A percentile compares a stretch with the other conserved stretches of the same genome.
These are phyloP conservation scores for Watersipora subatra DNA, from an alignment of 1,140 invertebrate genomes.

Conservation along the genomic window DNA sequence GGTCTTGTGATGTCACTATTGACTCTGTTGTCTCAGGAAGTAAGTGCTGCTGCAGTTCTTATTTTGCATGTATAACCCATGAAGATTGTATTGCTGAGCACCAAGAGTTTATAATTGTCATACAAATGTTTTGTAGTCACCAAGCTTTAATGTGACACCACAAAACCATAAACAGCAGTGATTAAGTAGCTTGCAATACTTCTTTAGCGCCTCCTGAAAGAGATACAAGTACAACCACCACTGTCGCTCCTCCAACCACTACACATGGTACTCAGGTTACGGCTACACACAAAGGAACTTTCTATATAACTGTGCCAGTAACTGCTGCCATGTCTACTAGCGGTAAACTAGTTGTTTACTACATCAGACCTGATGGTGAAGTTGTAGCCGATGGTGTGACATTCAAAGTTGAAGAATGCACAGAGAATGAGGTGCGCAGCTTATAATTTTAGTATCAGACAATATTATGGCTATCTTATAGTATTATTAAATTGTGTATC, in stretches of 20 bases:
- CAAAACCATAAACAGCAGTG: no score
- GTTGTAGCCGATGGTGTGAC: constrained; percentile 48
- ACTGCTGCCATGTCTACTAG: constrained; percentile 20
- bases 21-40: no score
- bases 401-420: constrained; percentile 45
- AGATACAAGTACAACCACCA: no score
- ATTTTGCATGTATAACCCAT: no score
- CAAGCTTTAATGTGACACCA: no score
- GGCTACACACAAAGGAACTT: constrained; percentile 8
- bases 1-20: no score
- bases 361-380: constrained; percentile 58
- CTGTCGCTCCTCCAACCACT: constrained; percentile 10
- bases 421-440: constrained; percentile 47
- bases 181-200: no score
- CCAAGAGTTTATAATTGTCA: no score
- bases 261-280: constrained; percentile 2
- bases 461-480: constrained; percentile 3
- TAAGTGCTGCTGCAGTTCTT: no score
- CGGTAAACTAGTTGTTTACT: constrained; percentile 52
- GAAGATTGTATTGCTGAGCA: no score
- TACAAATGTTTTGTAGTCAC: no score
- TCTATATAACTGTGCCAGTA: constrained; percentile 19
- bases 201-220: no score
- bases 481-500: background rate
- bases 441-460: background rate